Percentiles rank a stretch among this genome's conserved stretches.
These are phyloP conservation scores for Crioceris asparagi DNA, from an alignment of 2,888 invertebrate genomes.

Conservation along the genomic window DNA sequence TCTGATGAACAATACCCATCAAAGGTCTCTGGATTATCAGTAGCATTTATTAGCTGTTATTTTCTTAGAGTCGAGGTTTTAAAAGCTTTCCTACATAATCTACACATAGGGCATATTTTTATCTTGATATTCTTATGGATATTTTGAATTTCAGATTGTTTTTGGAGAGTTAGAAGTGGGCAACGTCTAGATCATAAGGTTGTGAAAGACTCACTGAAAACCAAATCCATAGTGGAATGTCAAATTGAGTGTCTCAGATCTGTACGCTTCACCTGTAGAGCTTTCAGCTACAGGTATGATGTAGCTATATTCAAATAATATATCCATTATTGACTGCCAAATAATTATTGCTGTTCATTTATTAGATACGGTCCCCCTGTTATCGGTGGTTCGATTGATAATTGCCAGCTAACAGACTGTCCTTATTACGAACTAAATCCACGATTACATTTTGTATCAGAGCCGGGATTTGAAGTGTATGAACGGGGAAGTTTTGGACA, in stretches of 20 bases:
- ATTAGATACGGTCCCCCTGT: constrained; percentile 55
- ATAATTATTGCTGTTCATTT: neutral
- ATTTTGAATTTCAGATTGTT: constrained; percentile 71
- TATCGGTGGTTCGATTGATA: constrained; percentile 55
- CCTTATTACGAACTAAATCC: constrained; percentile 55
- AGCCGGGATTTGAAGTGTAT: constrained; percentile 62
- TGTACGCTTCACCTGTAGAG: constrained; percentile 63
- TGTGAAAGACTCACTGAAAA: constrained; percentile 54
- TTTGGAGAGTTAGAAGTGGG: constrained; percentile 69
- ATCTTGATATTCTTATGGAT: too few relatives aligned
- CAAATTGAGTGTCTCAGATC: constrained; percentile 69
- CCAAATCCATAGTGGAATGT: constrained; percentile 64
- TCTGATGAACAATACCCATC: too few relatives aligned
- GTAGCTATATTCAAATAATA: neutral
- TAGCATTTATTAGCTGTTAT: too few relatives aligned
- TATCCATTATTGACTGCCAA: neutral
- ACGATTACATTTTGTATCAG: constrained; percentile 45
- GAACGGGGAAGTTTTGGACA: constrained; percentile 72
- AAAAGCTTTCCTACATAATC: too few relatives aligned
- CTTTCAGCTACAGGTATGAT: constrained; percentile 62
- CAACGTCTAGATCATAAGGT: constrained; percentile 54
- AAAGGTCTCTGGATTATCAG: too few relatives aligned
- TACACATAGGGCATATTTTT: too few relatives aligned
- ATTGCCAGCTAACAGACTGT: constrained; percentile 70
- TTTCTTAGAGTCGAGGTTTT: too few relatives aligned